Evolutionary conservation across 2,888 invertebrate species (phyloP).

Genomic region (Pseudeuparius sepicola): DNA sequence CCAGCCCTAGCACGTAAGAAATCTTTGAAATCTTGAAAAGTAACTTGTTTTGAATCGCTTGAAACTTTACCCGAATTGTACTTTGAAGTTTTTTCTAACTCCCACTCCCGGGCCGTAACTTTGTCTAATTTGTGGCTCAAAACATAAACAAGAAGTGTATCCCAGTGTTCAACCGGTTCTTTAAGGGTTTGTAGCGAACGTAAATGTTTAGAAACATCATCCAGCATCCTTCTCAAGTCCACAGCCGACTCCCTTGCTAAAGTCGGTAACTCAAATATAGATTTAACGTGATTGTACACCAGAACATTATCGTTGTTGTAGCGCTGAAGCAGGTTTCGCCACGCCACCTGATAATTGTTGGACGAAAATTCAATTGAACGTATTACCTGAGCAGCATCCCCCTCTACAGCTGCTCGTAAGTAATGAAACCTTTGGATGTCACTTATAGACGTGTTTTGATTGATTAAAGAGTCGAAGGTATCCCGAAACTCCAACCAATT

Average conservation of each 20-base stretch:
- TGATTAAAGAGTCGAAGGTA: conserved; percentile 6
- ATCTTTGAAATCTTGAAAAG: too few relatives aligned
- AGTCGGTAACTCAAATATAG: conserved; percentile 2
- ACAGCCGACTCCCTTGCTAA: conserved; percentile 4
- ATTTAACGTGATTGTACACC: conserved; percentile 7
- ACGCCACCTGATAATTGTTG: conserved; percentile 4
- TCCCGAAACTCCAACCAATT: too few relatives aligned
- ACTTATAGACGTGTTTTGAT: background rate
- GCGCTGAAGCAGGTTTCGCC: conserved; percentile 1
- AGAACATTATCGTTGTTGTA: conserved; percentile 1
- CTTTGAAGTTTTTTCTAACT: conserved; percentile 8
- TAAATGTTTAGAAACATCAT: conserved; percentile 7
- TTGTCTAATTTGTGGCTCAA: conserved; percentile 3
- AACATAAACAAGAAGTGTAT: conserved; percentile 4
- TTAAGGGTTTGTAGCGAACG: background rate
- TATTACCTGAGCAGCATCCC: conserved; percentile 5
- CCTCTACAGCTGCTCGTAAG: conserved; percentile 2
- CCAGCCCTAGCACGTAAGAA: too few relatives aligned
- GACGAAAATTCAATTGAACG: conserved; percentile 4
- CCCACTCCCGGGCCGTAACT: conserved; percentile 4
- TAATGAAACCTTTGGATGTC: conserved; percentile 8
- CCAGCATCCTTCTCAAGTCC: conserved; percentile 1
- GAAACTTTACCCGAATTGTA: too few relatives aligned
- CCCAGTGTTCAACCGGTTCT: conserved; percentile 2
- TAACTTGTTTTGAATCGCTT: too few relatives aligned